Evolutionary conservation across 2,113 vertebrate genomes (phyloP), one percentile per base, ranked within the genome.

Genomic region (Chloroceryle aenea): DNA sequence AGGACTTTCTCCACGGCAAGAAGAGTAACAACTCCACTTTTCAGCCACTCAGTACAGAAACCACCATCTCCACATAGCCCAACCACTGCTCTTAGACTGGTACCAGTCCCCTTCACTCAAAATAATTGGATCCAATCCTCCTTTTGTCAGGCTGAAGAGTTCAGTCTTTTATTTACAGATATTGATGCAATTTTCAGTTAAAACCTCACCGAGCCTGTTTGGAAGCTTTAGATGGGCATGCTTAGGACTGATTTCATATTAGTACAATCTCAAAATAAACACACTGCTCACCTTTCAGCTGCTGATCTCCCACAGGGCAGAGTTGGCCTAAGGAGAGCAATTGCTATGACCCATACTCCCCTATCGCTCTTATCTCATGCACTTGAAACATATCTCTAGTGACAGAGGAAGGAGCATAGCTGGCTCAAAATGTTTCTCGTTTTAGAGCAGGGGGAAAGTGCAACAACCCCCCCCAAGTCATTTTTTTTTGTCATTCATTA

Each of bases 251-350:
- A 75, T 81, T 89, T 74, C 50, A 40, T 59, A 87, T 48, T 40
- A 56, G 40, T n/a, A n/a, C 52, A 94, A 85, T 71, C 74, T 90
- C 55, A 90, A 76, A 89, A 90, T 69, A 89, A 89, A 64, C 85
- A 76, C 2, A 0, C 0, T 2, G 32, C 25, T 72, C 50, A 45
- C 40, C 81, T 87, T 85, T 50, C 71, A 72, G 81, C 53, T 91
- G 66, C 78, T 36, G 45, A 81, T 50, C 45, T 81, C 78, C 85
- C 62, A n/a, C 78, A 88, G 63, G 42, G 83, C n/a, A 76, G 56
- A 83, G 62, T 0, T 89, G 71, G 74, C 43, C 29, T 22, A 47
- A 87, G 40, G 48, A 90, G 29, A 90, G 55, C 45, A 80, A 84
- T 66, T 85, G 89, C 67, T 85, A 0, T 85, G 63, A 90, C 82